Conservation (phyloP, 2,113 vertebrate genomes). For the Campylomormyrus numenius region DNA sequence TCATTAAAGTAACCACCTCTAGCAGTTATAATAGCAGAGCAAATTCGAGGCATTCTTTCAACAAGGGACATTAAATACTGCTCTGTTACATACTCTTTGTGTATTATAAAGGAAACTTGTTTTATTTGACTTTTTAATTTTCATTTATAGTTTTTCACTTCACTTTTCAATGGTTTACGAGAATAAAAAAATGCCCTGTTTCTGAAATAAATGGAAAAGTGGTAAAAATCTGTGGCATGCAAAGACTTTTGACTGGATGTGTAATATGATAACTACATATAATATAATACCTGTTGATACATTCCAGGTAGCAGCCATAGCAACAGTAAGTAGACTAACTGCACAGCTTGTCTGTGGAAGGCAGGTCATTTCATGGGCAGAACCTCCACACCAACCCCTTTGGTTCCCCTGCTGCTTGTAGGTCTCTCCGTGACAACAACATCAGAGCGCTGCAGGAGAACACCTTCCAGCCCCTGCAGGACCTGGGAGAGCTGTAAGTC, state of each 20-base stretch:
- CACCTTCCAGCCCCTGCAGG: constrained; percentile 66
- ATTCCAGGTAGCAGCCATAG: not conserved
- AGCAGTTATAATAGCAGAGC: too few relatives aligned
- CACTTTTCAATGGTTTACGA: too few relatives aligned
- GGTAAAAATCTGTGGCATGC: too few relatives aligned
- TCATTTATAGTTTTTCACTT: too few relatives aligned
- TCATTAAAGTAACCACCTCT: too few relatives aligned
- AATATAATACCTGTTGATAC: not conserved
- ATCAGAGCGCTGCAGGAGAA: constrained; percentile 65
- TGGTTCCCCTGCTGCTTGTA: constrained; percentile 27
- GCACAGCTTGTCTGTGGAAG: not conserved
- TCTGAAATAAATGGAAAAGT: too few relatives aligned
- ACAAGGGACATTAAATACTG: too few relatives aligned
- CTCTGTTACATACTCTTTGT: too few relatives aligned
- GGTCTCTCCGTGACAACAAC: constrained; percentile 66
- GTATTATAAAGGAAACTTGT: too few relatives aligned
- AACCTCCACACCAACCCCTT: not conserved
- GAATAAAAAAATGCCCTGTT: too few relatives aligned
- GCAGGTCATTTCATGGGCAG: not conserved
- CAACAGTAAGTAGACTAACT: not conserved
- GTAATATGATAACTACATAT: not conserved
- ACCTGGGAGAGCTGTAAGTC: constrained; percentile 62
- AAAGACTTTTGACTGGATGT: not conserved
- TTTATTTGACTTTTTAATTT: too few relatives aligned
- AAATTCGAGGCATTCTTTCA: too few relatives aligned